A percentile compares a stretch with the other conserved stretches of the same genome.
Evolutionary conservation across 1,140 invertebrate species (phyloP).

Genomic region (Drosophila nigromelanica): DNA sequence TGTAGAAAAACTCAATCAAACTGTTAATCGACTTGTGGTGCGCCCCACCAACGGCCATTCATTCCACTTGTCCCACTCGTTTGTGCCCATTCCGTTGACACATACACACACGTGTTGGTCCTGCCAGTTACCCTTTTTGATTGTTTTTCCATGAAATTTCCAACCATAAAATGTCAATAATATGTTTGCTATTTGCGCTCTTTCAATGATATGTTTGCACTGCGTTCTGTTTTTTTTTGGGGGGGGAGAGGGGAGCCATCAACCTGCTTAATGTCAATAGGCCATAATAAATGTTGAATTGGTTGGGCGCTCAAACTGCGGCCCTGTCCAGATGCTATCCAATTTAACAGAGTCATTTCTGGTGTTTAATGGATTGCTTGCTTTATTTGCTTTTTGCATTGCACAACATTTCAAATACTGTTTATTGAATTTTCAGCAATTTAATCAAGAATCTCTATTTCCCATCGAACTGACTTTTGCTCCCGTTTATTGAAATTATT

Average conservation of each 20-base stretch:
- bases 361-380: conserved; percentile 1
- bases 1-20: conserved; percentile 74
- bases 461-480: background rate
- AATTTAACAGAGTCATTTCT: background rate
- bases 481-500: background rate
- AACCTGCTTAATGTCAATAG: conserved; percentile 60
- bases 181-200: conserved; percentile 61
- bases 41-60: background rate
- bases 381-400: background rate
- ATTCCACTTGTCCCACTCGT: conserved; percentile 15
- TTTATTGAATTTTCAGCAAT: background rate
- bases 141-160: conserved; percentile 64
- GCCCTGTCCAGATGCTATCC: conserved; percentile 10
- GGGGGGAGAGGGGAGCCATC: conserved; percentile 15
- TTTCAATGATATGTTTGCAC: conserved; percentile 47
- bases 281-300: conserved; percentile 56
- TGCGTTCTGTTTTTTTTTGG: conserved; percentile 15
- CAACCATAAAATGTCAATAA: conserved; percentile 75
- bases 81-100: conserved; percentile 5
- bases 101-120: conserved; percentile 7
- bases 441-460: background rate
- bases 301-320: conserved; percentile 23
- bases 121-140: conserved; percentile 48
- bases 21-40: conserved; percentile 70
- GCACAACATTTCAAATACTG: background rate